phyloP scores from a whole-genome alignment of 1,140 invertebrate species.

The Polyergus mexicanus region DNA sequence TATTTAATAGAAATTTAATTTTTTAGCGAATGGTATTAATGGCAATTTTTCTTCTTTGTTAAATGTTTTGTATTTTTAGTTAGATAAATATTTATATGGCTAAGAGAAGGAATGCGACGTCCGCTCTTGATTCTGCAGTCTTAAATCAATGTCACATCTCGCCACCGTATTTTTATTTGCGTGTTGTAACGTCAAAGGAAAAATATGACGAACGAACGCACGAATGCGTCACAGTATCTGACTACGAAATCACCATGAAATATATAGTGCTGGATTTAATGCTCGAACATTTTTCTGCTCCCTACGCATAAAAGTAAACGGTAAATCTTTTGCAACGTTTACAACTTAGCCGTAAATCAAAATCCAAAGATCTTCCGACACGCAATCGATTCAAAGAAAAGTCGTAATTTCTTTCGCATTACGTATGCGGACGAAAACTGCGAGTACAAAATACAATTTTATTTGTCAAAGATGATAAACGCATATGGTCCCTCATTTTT shows the following conservation, averaged over 20 bases:
- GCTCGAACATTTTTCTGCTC: constrained; percentile 47
- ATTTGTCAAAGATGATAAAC: neutral
- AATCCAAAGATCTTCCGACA: constrained; percentile 20
- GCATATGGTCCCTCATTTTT: neutral
- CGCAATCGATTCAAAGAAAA: constrained; percentile 7
- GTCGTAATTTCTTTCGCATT: neutral
- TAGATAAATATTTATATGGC: neutral
- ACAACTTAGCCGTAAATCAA: constrained; percentile 41
- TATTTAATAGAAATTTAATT: neutral
- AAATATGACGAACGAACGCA: constrained; percentile 62
- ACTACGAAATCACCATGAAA: constrained; percentile 68
- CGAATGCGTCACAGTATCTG: constrained; percentile 36
- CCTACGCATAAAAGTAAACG: constrained; percentile 31
- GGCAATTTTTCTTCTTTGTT: neutral
- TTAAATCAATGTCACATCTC: constrained; percentile 55
- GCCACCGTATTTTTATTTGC: constrained; percentile 5
- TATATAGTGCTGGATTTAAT: constrained; percentile 62
- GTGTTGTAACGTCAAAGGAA: constrained; percentile 49
- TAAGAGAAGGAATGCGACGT: constrained; percentile 11
- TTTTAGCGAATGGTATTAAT: neutral
- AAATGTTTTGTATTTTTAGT: too few species aligned
- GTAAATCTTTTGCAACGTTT: constrained; percentile 24
- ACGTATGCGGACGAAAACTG: neutral
- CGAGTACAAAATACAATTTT: neutral
- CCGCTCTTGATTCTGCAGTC: constrained; percentile 11